phyloP scores from a whole-genome alignment of 1,140 invertebrate species.

The Goniozus legneri region DNA sequence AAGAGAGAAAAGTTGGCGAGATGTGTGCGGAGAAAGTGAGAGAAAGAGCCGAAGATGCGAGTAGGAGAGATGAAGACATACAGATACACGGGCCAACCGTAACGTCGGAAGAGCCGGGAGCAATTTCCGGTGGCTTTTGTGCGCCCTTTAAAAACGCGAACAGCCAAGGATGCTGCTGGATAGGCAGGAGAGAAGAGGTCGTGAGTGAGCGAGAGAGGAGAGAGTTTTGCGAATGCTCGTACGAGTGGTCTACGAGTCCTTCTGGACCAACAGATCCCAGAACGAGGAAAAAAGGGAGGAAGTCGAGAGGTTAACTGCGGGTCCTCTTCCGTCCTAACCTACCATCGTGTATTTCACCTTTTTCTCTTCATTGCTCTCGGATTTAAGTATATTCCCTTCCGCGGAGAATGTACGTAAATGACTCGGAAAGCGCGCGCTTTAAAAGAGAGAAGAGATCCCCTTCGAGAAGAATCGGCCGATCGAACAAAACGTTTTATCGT shows the following conservation, averaged over 20 bases:
- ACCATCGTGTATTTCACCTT: slow-evolving; percentile 20
- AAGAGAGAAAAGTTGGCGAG: too few species aligned
- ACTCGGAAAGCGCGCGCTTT: neutral
- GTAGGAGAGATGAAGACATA: slow-evolving; percentile 14
- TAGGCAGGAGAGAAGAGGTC: slow-evolving; percentile 5
- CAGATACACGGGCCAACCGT: slow-evolving; percentile 20
- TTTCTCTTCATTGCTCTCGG: slow-evolving; percentile 11
- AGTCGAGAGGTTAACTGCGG: slow-evolving; percentile 31
- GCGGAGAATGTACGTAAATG: neutral
- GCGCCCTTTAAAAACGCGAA: slow-evolving; percentile 34
- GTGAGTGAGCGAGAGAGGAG: slow-evolving; percentile 10
- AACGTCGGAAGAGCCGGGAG: slow-evolving; percentile 35
- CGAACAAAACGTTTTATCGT: too few species aligned
- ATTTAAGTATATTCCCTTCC: slow-evolving; percentile 25
- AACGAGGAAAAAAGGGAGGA: slow-evolving; percentile 15
- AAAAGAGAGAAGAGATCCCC: too few species aligned
- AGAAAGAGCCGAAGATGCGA: slow-evolving; percentile 14
- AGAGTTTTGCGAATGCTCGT: slow-evolving; percentile 34
- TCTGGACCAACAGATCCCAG: slow-evolving; percentile 32
- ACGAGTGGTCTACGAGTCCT: slow-evolving; percentile 33
- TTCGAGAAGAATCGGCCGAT: too few species aligned
- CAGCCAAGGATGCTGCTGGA: slow-evolving; percentile 16
- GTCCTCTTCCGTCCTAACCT: slow-evolving; percentile 22
- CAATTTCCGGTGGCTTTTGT: slow-evolving; percentile 44
- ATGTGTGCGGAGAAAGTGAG: slow-evolving; percentile 13